These are phyloP conservation scores for Rhegmatorhina hoffmannsi DNA, from an alignment of 2,113 vertebrate genomes.

Conservation along the genomic window DNA sequence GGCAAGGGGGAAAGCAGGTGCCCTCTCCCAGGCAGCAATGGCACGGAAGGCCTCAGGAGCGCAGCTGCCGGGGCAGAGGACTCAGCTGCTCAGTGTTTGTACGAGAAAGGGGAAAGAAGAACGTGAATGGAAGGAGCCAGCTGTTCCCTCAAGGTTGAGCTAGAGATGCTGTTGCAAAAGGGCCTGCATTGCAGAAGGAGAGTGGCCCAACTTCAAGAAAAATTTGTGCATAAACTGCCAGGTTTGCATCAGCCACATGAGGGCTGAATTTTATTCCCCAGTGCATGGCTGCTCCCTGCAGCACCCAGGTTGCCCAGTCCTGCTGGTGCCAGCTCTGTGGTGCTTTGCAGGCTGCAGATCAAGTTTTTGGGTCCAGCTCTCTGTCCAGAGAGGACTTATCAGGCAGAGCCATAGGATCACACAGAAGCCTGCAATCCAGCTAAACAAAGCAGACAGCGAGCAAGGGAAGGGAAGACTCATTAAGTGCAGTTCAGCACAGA, in stretches of 20 bases:
- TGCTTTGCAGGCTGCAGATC: not conserved
- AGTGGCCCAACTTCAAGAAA: not conserved
- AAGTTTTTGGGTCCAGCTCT: fast-evolving
- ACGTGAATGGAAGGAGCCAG: not conserved
- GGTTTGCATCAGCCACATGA: fast-evolving
- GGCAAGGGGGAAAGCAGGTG: not conserved
- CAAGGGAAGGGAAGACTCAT: not conserved
- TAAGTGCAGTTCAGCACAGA: not conserved
- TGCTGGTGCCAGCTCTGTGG: not conserved
- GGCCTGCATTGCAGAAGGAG: not conserved
- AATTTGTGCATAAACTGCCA: not conserved
- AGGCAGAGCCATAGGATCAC: not conserved
- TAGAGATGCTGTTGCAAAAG: not conserved
- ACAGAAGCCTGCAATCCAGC: not conserved
- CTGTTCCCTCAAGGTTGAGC: not conserved
- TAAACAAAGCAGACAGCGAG: not conserved
- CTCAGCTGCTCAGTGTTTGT: not conserved
- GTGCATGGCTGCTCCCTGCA: not conserved
- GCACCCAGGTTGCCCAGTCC: not conserved
- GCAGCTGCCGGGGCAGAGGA: fast-evolving
- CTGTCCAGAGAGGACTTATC: fast-evolving
- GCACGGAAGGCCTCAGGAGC: not conserved
- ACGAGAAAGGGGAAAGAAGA: not conserved
- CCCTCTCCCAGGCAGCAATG: fast-evolving
- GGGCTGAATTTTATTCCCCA: not conserved